Percentiles rank a stretch among this genome's conserved stretches.
Conservation (phyloP, 2,797 vertebrate genomes). For the Sebastiscus albofasciatus region DNA sequence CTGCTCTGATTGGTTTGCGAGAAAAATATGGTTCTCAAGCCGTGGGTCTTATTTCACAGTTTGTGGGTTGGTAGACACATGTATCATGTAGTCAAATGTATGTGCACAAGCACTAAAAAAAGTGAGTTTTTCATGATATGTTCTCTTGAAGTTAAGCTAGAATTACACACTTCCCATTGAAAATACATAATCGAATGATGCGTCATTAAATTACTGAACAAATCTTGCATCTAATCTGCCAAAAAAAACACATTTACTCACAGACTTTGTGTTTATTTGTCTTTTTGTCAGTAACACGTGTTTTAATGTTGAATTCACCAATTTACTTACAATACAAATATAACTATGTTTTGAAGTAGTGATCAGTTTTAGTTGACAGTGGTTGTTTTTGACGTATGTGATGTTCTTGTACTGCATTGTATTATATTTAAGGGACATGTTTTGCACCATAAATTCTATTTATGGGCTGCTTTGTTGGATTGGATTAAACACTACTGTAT, state of each 20-base stretch:
- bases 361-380: background rate
- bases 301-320: background rate
- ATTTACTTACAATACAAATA: background rate
- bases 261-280: background rate
- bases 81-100: too few species aligned
- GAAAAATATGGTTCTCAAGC: too few species aligned
- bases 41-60: too few species aligned
- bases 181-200: background rate
- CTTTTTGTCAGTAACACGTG: background rate
- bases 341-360: background rate
- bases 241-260: background rate
- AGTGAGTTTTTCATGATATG: too few species aligned
- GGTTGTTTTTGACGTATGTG: background rate
- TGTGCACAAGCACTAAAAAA: too few species aligned
- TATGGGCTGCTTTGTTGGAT: background rate
- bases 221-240: background rate
- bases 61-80: too few species aligned
- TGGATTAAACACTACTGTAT: background rate
- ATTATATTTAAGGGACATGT: background rate
- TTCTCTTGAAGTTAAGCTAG: background rate
- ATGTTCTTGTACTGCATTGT: background rate
- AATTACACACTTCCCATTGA: background rate
- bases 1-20: too few species aligned
- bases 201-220: background rate
- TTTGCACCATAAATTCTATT: background rate